Base-by-base conservation (phyloP, 2,888 invertebrate species). In the Metallyticus violacea region DNA sequence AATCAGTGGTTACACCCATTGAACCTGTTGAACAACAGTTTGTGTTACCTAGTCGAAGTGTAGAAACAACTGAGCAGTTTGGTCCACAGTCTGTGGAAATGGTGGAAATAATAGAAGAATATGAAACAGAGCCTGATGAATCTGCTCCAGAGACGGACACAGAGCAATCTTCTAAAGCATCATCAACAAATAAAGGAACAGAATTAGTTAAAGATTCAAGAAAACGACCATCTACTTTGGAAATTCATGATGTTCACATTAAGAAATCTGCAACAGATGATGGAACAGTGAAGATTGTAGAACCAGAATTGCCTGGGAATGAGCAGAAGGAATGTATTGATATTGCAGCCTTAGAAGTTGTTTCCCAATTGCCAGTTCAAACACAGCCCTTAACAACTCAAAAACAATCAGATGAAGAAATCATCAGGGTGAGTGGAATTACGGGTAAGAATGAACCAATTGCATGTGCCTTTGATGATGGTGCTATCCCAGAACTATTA, bases 1-100 rank as follows among this genome's bases (percentile, higher is more conserved):
- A 95, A 90, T 94, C 95, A 25, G 93, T 94, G 87, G 94, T 95
- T 89, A 92, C 93, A 6, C 92, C 92, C 22, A 91, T 91, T 87
- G 91, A 91, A 86, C 90, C 90, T 27, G 89, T 91, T 76, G 91
- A 91, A 88, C 91, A 91, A 83, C 90, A 91, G 26, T 27, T 78
- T 78, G 91, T 93, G 26, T 92, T 93, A 88, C 93, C 93, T 0
- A 92, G 93, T 0, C 93, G 93, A 87, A 91, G 93, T n/a, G 90
- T 93, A 81, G 94, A 94, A 89, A 92, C 93, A 77, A 93, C 93
- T 1, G 92, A 93, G 85, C 93, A 93, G 26, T 93, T 94, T 89
- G 92, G 93, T 40, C 94, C 94, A 5, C 81, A 86, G 30, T 76
- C 85, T 29, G 92, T 92, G 2, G 93, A 93, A 89, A 91, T 92